A percentile compares a stretch with the other conserved stretches of the same genome.
Conservation (phyloP, 2,888 invertebrate genomes). For the Halictus quadricinctus region DNA sequence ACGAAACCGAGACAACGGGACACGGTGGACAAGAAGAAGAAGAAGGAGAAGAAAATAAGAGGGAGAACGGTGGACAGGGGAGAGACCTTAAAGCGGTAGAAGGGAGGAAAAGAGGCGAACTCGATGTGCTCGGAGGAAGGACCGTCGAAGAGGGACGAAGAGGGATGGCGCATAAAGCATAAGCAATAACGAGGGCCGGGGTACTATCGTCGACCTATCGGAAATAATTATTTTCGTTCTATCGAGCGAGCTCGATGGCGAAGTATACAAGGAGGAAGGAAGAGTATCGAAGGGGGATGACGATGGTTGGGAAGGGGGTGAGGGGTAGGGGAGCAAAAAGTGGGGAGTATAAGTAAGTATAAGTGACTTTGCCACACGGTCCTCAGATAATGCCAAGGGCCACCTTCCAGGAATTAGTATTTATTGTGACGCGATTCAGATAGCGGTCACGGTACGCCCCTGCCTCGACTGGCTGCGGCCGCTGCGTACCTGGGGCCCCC, state of each 20-base stretch:
- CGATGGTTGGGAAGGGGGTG: conserved; percentile 34
- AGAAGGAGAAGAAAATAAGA: neutral
- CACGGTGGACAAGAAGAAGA: conserved; percentile 5
- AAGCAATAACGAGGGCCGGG: conserved; percentile 70
- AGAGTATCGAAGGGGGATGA: conserved; percentile 13
- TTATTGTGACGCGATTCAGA: conserved; percentile 82
- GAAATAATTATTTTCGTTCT: conserved; percentile 79
- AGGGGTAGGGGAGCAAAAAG: conserved; percentile 51
- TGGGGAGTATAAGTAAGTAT: conserved; percentile 79
- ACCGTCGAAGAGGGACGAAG: conserved; percentile 7
- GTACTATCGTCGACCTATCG: conserved; percentile 72
- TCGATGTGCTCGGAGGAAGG: neutral
- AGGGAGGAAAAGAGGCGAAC: neutral
- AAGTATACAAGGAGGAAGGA: conserved; percentile 43
- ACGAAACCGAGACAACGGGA: conserved; percentile 33
- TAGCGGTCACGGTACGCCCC: conserved; percentile 76
- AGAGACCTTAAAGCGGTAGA: neutral
- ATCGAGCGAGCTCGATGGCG: conserved; percentile 70
- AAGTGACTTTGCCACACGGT: conserved; percentile 75
- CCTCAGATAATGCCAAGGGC: conserved; percentile 70
- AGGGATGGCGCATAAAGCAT: conserved; percentile 71
- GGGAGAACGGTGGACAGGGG: neutral
- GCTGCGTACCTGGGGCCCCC: conserved; percentile 58
- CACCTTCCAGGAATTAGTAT: conserved; percentile 82
- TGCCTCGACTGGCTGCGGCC: conserved; percentile 41